phyloP scores from a whole-genome alignment of 30 jellyfish, hydroid and myxozoan genomes.

The Turritopsis dohrnii region DNA sequence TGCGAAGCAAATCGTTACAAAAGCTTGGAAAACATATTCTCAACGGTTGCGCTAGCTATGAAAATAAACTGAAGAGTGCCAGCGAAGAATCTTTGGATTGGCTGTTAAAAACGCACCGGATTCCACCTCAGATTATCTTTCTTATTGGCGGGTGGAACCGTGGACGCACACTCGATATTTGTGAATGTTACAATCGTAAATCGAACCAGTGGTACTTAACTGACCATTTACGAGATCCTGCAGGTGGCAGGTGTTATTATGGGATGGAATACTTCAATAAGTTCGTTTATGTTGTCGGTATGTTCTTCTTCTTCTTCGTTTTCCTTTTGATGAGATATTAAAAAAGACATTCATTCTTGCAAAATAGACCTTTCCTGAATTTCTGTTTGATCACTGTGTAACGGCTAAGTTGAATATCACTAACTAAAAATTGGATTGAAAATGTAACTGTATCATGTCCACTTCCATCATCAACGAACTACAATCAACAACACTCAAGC shows the following conservation, averaged over 20 bases:
- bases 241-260: constrained; percentile 64
- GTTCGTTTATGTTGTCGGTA: constrained; percentile 24
- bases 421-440: no score
- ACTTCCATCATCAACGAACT: no score
- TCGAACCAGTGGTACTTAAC: constrained; percentile 43
- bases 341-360: not conserved
- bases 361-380: no score
- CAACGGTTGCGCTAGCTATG: constrained; percentile 19
- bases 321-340: not conserved
- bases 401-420: no score
- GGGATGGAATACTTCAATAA: constrained; percentile 36
- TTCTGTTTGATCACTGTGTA: no score
- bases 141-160: constrained; percentile 78
- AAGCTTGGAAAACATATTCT: not conserved
- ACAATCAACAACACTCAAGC: no score
- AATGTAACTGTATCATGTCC: no score
- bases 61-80: constrained; percentile 19
- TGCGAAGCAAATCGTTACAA: not conserved
- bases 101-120: constrained; percentile 30
- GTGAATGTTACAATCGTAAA: constrained; percentile 62
- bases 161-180: constrained; percentile 56
- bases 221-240: constrained; percentile 46
- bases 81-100: constrained; percentile 37
- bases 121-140: constrained; percentile 58
- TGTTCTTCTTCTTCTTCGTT: not conserved